These are phyloP conservation scores for Armadillidium nasatum DNA, from an alignment of 1,140 invertebrate genomes.

Conservation along the genomic window DNA sequence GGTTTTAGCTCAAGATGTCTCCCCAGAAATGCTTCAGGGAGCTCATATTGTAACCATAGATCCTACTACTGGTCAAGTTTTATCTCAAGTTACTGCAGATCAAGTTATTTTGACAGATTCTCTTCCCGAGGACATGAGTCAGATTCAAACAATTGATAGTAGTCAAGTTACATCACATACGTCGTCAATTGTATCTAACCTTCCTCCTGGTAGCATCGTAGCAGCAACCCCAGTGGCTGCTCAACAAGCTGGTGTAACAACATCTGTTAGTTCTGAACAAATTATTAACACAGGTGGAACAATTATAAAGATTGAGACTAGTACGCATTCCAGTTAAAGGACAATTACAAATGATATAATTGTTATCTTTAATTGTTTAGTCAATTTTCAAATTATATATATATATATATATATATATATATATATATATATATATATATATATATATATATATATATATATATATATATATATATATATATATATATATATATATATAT, in stretches of 20 bases:
- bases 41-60: constrained; percentile 45
- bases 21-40: constrained; percentile 42
- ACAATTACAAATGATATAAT: neutral
- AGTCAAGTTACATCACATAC: neutral
- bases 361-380: neutral
- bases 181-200: neutral
- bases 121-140: neutral
- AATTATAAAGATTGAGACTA: neutral
- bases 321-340: neutral
- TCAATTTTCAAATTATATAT: neutral
- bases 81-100: constrained; percentile 43
- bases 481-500: constrained; percentile 21
- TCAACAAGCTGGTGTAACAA: neutral
- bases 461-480: constrained; percentile 18
- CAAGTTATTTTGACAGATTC: constrained; percentile 36
- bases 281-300: neutral
- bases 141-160: neutral
- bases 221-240: neutral
- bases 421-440: constrained; percentile 26
- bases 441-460: constrained; percentile 19
- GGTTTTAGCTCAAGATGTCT: constrained; percentile 42
- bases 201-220: neutral
- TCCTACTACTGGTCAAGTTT: constrained; percentile 41
- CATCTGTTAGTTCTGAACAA: neutral
- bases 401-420: constrained; percentile 11